These are phyloP conservation scores for Melanocharis versteri DNA, from an alignment of 2,113 vertebrate genomes.

Conservation along the genomic window DNA sequence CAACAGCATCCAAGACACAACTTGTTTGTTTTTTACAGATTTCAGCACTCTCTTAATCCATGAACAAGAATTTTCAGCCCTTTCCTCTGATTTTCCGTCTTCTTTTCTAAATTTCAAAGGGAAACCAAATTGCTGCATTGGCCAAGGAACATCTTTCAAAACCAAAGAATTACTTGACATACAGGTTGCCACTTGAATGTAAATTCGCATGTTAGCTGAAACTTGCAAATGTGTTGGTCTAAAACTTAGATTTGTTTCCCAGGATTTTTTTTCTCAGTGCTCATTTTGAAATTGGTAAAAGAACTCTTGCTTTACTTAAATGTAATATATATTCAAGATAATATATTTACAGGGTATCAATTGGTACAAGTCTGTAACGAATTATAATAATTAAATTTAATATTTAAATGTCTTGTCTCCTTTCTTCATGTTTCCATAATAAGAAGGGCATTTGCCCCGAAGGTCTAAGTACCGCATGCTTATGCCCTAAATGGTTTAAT, in stretches of 20 bases:
- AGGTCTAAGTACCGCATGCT: accelerated
- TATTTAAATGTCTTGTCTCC: background rate
- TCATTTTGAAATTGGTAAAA: background rate
- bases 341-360: background rate
- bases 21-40: background rate
- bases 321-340: background rate
- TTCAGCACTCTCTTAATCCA: background rate
- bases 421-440: background rate
- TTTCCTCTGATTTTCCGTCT: background rate
- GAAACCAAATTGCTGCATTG: background rate
- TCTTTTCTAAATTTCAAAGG: background rate
- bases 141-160: background rate
- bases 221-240: background rate
- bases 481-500: background rate
- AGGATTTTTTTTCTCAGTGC: background rate
- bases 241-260: background rate
- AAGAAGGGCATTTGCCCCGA: background rate
- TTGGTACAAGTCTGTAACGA: background rate
- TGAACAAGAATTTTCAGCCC: background rate
- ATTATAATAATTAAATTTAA: background rate
- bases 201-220: background rate
- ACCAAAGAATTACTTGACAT: background rate
- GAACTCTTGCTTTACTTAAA: background rate
- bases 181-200: background rate
- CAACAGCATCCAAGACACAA: background rate